phyloP scores from a whole-genome alignment of 2,888 invertebrate genomes.

The Plagodis dolabraria region DNA sequence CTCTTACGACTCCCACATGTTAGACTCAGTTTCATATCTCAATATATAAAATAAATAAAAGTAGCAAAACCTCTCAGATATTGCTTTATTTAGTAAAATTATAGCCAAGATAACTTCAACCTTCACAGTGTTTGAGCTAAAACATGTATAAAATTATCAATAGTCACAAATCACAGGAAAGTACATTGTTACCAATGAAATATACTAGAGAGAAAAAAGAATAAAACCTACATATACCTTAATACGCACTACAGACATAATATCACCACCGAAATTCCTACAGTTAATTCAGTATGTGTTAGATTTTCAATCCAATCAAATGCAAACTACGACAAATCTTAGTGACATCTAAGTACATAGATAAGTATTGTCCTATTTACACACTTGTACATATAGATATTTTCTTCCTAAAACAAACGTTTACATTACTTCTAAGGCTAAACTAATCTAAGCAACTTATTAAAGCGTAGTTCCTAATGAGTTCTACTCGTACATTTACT shows the following conservation, averaged over 20 bases:
- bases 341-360: slow-evolving; percentile 42
- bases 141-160: slow-evolving; percentile 78
- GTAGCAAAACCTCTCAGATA: slow-evolving; percentile 51
- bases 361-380: slow-evolving; percentile 39
- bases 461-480: slow-evolving; percentile 55
- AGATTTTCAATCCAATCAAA: slow-evolving; percentile 36
- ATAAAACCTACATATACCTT: slow-evolving; percentile 59
- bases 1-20: too few species aligned
- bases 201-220: slow-evolving; percentile 64
- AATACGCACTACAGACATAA: slow-evolving; percentile 60
- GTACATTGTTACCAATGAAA: slow-evolving; percentile 45
- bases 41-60: slow-evolving; percentile 28
- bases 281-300: slow-evolving; percentile 11
- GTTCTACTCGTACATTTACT: slow-evolving; percentile 31
- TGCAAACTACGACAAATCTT: slow-evolving; percentile 30
- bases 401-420: slow-evolving; percentile 48
- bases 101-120: slow-evolving; percentile 75
- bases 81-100: slow-evolving; percentile 80
- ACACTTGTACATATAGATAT: slow-evolving; percentile 32
- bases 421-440: slow-evolving; percentile 61
- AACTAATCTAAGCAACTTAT: slow-evolving; percentile 59
- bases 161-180: slow-evolving; percentile 82
- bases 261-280: slow-evolving; percentile 66
- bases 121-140: slow-evolving; percentile 65
- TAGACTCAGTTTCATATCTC: background rate